Evolutionary conservation across 2,797 vertebrate species (phyloP), one percentile per base, ranked within the genome.

Genomic region (Hylomyscus alleni): DNA sequence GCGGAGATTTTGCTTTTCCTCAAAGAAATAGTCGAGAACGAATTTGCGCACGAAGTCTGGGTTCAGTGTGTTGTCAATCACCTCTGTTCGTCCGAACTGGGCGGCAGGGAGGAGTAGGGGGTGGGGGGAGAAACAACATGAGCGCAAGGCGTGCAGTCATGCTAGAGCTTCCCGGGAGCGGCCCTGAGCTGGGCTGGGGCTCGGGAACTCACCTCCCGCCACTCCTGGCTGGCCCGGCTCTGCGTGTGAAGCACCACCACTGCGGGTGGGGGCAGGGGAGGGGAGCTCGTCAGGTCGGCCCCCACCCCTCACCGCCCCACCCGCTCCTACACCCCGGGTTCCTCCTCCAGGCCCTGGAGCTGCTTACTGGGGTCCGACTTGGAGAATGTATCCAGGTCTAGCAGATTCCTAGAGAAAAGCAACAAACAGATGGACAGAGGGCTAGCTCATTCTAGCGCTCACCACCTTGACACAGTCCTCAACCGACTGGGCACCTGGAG

Each of bases 1-100:
- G 95, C 99, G 99, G 60, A 99, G 99, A 93, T 99, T 99, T 98
- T 99, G 99, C 98, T 99, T 99, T 98, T 99, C 99, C 96, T 99
- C 99, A 11, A 99, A 99, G 98, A 99, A 99, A 98, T 99, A 99
- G 98, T 99, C 99, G 62, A 99, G 98, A 93, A 99, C 99, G 7
- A 99, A 99, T 97, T 99, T 99, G 96, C 99, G 99, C 97, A 99
- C 99, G 44, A 99, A 99, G 98, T 99, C 99, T 0, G 99, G 99
- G 97, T 99, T 99, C 94, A 99, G 98, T 67, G 99, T 99, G 98
- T 99, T 99, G 98, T 99, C 99, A 0, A 99, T 99, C 87, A 99
- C 99, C 96, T 99, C 99, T 0, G 99, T 99, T 95, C 99, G 98
- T 91, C 99, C 99, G 29, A 99, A 99, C 99, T 99, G 97, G 85